A percentile compares a stretch with the other conserved stretches of the same genome.
Evolutionary conservation across 1,140 invertebrate genomes (phyloP).

Genomic region (Heliconius nattereri): DNA sequence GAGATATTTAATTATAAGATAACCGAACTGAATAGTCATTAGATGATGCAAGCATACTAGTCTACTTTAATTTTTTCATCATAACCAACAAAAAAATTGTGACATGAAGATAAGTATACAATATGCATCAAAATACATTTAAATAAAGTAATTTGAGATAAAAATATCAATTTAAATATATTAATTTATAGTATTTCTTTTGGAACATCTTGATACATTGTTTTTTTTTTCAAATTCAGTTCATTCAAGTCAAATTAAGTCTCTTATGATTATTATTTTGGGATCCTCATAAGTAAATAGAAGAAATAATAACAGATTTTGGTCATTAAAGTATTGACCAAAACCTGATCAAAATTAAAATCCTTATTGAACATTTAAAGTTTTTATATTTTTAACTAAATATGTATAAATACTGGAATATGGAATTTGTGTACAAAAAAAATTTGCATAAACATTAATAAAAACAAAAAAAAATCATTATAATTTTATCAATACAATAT

Average conservation of each 20-base stretch:
- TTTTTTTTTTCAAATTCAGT: neutral
- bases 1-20: slow-evolving; percentile 20
- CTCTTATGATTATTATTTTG: no score
- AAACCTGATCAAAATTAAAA: no score
- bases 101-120: neutral
- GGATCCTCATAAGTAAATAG: neutral
- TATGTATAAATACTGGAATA: no score
- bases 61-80: neutral
- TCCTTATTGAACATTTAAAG: no score
- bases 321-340: no score
- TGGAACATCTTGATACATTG: neutral
- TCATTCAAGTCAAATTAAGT: no score
- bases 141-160: neutral
- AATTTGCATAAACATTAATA: no score
- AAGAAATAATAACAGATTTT: neutral
- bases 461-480: no score
- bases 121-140: neutral
- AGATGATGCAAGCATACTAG: neutral
- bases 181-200: neutral
- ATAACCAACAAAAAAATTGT: neutral
- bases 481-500: no score
- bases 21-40: neutral
- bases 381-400: no score
- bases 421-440: no score
- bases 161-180: neutral